phyloP scores from a whole-genome alignment of 2,888 invertebrate genomes.

The Petrolisthes cinctipes region DNA sequence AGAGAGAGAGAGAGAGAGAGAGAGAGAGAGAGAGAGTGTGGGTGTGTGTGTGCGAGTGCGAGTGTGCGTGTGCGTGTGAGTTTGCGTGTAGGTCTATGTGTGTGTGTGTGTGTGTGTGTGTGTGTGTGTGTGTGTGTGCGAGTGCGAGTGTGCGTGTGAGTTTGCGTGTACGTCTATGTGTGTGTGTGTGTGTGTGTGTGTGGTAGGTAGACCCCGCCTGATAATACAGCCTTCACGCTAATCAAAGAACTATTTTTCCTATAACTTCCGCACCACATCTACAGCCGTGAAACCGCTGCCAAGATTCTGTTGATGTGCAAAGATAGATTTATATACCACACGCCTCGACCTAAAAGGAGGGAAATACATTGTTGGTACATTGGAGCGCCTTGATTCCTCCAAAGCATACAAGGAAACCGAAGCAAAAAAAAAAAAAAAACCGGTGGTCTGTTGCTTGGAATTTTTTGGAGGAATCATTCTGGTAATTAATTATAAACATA shows the following conservation, averaged over 20 bases:
- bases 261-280: constrained; percentile 10
- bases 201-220: not conserved
- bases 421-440: too few relatives aligned
- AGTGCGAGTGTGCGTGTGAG: not conserved
- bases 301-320: not conserved
- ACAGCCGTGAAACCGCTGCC: not conserved
- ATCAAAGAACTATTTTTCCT: not conserved
- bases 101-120: not conserved
- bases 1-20: not conserved
- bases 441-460: too few relatives aligned
- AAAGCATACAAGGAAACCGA: too few relatives aligned
- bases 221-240: constrained; percentile 17
- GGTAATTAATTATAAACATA: too few relatives aligned
- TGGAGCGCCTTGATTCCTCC: too few relatives aligned
- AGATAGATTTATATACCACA: not conserved
- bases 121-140: not conserved
- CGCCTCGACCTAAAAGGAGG: too few relatives aligned
- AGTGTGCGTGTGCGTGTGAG: not conserved
- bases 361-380: too few relatives aligned
- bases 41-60: not conserved
- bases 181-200: constrained; percentile 5
- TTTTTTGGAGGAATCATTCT: too few relatives aligned
- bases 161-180: not conserved
- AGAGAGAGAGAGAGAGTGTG: not conserved
- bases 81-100: not conserved